Percentiles rank a stretch among this genome's conserved stretches.
Conservation (phyloP, 2,113 vertebrate species). For the Charadrius vociferus region DNA sequence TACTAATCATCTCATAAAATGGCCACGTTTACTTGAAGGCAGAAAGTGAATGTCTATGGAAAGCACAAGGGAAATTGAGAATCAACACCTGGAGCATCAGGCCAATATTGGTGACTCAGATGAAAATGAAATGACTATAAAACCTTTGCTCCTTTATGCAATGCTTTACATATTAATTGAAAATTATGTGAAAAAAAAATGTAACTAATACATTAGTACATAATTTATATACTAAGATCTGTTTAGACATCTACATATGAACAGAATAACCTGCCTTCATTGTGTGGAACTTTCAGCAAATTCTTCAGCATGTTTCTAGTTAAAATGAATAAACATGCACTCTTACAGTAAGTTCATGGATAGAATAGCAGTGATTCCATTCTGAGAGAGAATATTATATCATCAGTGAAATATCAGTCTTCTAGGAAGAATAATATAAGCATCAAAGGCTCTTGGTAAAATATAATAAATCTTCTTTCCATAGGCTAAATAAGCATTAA, state of each 20-base stretch:
- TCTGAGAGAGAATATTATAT: background rate
- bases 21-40: background rate
- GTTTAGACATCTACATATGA: background rate
- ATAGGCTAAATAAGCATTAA: background rate
- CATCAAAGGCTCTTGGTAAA: background rate
- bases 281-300: background rate
- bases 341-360: background rate
- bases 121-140: background rate
- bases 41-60: background rate
- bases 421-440: background rate
- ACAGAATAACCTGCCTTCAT: background rate
- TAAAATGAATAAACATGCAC: slow-evolving; percentile 1
- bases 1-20: background rate
- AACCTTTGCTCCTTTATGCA: background rate
- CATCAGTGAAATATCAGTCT: background rate
- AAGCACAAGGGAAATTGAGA: background rate
- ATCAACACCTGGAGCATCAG: background rate
- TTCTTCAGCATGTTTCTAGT: background rate
- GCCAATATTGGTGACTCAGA: background rate
- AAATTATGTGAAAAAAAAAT: background rate
- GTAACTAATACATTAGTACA: background rate
- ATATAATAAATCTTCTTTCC: slow-evolving; percentile 46
- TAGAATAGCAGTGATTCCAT: background rate
- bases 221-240: background rate
- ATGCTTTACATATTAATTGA: background rate